These are phyloP conservation scores for Virgularia gustaviana DNA, from an alignment of 92 coral and sea anemone species.

Conservation along the genomic window DNA sequence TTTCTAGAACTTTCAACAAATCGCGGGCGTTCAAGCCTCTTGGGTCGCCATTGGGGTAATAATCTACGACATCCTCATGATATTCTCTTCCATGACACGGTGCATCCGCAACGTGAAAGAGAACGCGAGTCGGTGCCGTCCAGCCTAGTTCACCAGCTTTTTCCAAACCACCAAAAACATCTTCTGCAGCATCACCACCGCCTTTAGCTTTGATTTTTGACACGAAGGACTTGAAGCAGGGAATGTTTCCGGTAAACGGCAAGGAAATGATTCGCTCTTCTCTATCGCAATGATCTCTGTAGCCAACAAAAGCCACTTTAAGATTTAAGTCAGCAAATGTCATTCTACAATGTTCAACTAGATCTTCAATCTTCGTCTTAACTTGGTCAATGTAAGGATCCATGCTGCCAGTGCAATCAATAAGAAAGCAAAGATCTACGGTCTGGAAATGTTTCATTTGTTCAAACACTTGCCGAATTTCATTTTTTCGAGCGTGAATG, in stretches of 20 bases:
- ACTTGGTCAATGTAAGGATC: constrained; percentile 21
- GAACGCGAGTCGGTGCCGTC: constrained; percentile 29
- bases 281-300: constrained; percentile 25
- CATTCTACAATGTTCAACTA: constrained; percentile 11
- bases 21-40: constrained; percentile 15
- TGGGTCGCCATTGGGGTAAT: constrained; percentile 34
- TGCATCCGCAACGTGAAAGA: constrained; percentile 31
- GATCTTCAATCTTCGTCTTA: constrained; percentile 16
- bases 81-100: constrained; percentile 28
- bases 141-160: constrained; percentile 8
- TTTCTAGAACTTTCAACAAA: constrained; percentile 12
- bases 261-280: not conserved
- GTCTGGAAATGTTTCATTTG: constrained; percentile 22
- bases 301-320: constrained; percentile 36
- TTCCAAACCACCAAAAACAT: constrained; percentile 34
- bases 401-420: constrained; percentile 40
- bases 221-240: constrained; percentile 19
- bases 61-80: constrained; percentile 8
- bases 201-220: constrained; percentile 8
- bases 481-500: constrained; percentile 17
- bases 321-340: constrained; percentile 28
- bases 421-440: constrained; percentile 40
- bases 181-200: constrained; percentile 36
- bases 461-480: constrained; percentile 20
- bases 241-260: not conserved